Evolutionary conservation across 2,888 invertebrate genomes (phyloP).

Genomic region (Watsonalla cultraria): DNA sequence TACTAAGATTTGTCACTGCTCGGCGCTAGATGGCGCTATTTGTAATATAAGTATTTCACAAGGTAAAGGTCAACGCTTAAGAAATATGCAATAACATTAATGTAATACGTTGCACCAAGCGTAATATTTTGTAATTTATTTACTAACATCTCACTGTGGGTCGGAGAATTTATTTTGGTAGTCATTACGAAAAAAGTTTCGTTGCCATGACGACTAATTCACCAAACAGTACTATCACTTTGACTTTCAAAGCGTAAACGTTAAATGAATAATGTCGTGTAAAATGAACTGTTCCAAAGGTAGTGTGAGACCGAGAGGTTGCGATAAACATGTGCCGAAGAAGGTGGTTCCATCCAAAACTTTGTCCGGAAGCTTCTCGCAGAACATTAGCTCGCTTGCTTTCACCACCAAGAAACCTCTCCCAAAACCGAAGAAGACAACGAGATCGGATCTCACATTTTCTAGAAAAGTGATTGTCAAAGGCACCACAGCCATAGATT

Average conservation of each 20-base stretch:
- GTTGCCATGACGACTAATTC: slow-evolving; percentile 28
- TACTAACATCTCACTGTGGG: background rate
- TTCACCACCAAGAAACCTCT: slow-evolving; percentile 19
- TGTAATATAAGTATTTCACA: background rate
- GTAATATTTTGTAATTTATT: background rate
- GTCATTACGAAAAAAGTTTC: background rate
- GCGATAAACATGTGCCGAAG: slow-evolving; percentile 25
- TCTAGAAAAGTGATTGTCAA: slow-evolving; percentile 13
- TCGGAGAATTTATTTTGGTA: background rate
- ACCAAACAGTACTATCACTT: background rate
- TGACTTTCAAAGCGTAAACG: too few relatives aligned
- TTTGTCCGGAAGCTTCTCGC: slow-evolving; percentile 12
- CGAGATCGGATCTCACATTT: slow-evolving; percentile 48
- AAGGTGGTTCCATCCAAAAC: slow-evolving; percentile 42
- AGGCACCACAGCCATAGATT: slow-evolving; percentile 16
- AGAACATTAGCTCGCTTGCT: slow-evolving; percentile 39
- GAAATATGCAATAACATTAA: background rate
- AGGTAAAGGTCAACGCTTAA: background rate
- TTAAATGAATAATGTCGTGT: slow-evolving; percentile 11
- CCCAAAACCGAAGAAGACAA: slow-evolving; percentile 39
- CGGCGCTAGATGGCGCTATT: slow-evolving; percentile 24
- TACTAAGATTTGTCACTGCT: slow-evolving; percentile 17
- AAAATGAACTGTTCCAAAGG: slow-evolving; percentile 9
- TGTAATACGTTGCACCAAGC: background rate
- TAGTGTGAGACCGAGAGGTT: slow-evolving; percentile 12